Evolutionary conservation across 2,797 vertebrate genomes (phyloP).

Genomic region (Xiphorhynchus erythropygius): DNA sequence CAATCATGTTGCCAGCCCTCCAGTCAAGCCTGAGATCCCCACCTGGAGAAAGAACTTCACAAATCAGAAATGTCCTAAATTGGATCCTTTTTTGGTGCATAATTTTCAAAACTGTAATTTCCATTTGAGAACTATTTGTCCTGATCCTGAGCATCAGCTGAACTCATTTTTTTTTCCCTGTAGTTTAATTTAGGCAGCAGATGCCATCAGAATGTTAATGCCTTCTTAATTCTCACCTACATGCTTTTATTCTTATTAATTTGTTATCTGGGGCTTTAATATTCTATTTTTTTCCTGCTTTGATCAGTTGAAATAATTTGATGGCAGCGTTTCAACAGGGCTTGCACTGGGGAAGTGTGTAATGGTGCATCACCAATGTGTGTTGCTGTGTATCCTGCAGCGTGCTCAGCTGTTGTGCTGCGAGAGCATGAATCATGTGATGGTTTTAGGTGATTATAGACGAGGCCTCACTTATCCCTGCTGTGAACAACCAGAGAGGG

Average conservation of each 20-base stretch:
- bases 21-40: constrained; percentile 56
- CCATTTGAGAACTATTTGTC: constrained; percentile 71
- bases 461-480: constrained; percentile 55
- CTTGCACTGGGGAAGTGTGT: constrained; percentile 29
- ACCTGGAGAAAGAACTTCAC: constrained; percentile 63
- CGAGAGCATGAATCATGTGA: constrained; percentile 41
- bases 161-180: constrained; percentile 59
- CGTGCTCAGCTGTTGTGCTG: constrained; percentile 59
- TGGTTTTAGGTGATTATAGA: constrained; percentile 65
- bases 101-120: constrained; percentile 70
- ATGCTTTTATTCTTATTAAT: constrained; percentile 75
- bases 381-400: constrained; percentile 65
- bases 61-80: constrained; percentile 67
- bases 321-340: constrained; percentile 47
- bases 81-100: constrained; percentile 65
- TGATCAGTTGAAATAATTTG: constrained; percentile 64
- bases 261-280: constrained; percentile 69
- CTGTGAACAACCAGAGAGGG: constrained; percentile 33
- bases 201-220: constrained; percentile 71
- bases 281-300: constrained; percentile 54
- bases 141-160: constrained; percentile 66
- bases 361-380: constrained; percentile 59
- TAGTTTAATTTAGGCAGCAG: constrained; percentile 72
- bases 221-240: constrained; percentile 75
- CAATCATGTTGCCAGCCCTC: constrained; percentile 19